Base-by-base conservation (phyloP, 2,797 vertebrate species). In the Falco naumanni region DNA sequence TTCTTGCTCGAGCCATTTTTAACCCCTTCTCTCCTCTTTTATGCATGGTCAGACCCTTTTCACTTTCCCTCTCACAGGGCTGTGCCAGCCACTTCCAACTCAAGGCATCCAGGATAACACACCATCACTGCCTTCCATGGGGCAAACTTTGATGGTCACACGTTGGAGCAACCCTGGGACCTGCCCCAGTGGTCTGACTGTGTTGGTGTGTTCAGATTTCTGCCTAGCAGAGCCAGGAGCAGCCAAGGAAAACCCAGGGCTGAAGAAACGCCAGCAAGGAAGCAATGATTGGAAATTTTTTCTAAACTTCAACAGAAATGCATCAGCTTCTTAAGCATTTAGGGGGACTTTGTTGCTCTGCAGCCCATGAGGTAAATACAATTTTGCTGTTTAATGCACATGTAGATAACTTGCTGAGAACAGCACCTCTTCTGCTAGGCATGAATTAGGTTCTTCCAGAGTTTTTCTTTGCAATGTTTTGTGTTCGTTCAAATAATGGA, bases 401-500 rank as follows among this genome's bases (percentile, higher is more conserved):
- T 3, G 6, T 11, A 66, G 19, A 54, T 25, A 74, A 4, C 39
- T 89, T 87, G 56, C 78, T 92, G 51, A 75, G 54, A 68, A 56
- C 31, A 61, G 28, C 76, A 51, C 16, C n/a, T 65, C 75, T 56
- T 69, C 69, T 65, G 16, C 80, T 81, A 33, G 50, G 37, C 15
- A 19, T 13, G 34, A 91, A 87, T 65, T 63, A 50, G 34, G 39
- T n/a, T 82, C n/a, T 87, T 76, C 60, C 41, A 82, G 51, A 89
- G 57, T 61, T 81, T 87, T 85, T 37, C 60, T 82, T 92, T 79
- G 39, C 50, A 45, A 56, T 59, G 54, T 88, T 95, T 85, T 93
- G 84, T 93, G 54, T 93, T 97, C 12, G 0, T 81, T 91, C 50
- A 79, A 91, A 90, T 76, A 95, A 95, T 90, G 69, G 14, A 71